Evolutionary conservation across 2,888 invertebrate species (phyloP).

Genomic region (Brachypterus glaber): DNA sequence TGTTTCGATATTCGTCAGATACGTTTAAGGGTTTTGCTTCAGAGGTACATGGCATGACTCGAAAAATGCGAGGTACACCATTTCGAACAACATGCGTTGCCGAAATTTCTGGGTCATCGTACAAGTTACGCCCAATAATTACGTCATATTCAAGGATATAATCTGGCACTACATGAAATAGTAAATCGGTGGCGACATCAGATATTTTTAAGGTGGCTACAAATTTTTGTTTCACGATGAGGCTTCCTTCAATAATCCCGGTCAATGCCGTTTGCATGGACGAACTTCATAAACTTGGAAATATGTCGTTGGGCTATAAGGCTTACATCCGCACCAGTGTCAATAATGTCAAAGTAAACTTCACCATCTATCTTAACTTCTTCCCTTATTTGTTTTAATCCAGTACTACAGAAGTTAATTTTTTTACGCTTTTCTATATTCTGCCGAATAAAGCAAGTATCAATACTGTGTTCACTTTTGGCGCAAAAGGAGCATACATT

Average conservation of each 20-base stretch:
- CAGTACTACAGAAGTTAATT: constrained; percentile 10
- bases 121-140: constrained; percentile 13
- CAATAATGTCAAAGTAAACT: constrained; percentile 4
- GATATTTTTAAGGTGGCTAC: constrained; percentile 12
- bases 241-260: constrained; percentile 3
- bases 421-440: constrained; percentile 9
- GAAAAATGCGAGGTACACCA: constrained; percentile 8
- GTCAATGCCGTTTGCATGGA: no score
- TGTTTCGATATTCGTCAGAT: constrained; percentile 4
- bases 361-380: constrained; percentile 4
- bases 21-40: no score
- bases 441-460: constrained; percentile 8
- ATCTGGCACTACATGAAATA: constrained; percentile 10
- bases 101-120: constrained; percentile 4
- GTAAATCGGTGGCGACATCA: constrained; percentile 9
- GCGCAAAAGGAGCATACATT: constrained; percentile 6
- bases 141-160: constrained; percentile 12
- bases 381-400: background rate
- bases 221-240: constrained; percentile 9
- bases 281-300: constrained; percentile 5
- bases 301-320: constrained; percentile 13
- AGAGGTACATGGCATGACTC: constrained; percentile 2
- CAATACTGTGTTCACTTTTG: constrained; percentile 7
- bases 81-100: constrained; percentile 3
- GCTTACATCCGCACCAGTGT: constrained; percentile 16